These are phyloP conservation scores for Nothura maculosa DNA, from an alignment of 2,797 vertebrate genomes.

Conservation along the genomic window DNA sequence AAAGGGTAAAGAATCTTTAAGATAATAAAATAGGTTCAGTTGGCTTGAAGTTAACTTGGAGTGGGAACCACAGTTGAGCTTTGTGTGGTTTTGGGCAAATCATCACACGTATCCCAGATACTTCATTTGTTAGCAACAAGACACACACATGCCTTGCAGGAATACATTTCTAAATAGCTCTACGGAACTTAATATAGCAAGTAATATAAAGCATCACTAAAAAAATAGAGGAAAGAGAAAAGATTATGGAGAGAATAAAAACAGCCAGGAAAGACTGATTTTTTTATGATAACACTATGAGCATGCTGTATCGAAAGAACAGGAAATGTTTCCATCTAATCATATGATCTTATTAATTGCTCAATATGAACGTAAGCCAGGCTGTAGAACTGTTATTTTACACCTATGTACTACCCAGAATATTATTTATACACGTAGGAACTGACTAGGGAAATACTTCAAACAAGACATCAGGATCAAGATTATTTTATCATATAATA, in stretches of 20 bases:
- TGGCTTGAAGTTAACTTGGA: not conserved
- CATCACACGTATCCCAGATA: not conserved
- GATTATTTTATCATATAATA: not conserved
- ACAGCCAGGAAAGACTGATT: not conserved
- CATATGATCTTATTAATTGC: not conserved
- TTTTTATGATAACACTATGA: fast-evolving
- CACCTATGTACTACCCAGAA: not conserved
- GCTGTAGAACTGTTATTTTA: not conserved
- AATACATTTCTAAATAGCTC: not conserved
- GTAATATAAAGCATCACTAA: not conserved
- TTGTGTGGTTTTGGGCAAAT: not conserved
- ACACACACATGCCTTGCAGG: not conserved
- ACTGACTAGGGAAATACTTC: not conserved
- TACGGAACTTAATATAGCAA: not conserved
- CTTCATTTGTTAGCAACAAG: conserved; percentile 29
- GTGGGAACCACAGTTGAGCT: not conserved
- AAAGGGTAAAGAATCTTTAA: not conserved
- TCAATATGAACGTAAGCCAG: not conserved
- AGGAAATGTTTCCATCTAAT: not conserved
- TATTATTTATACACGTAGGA: not conserved
- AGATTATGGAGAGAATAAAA: not conserved
- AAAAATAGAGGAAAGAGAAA: not conserved
- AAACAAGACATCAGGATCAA: not conserved
- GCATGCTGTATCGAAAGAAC: not conserved
- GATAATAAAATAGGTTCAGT: not conserved